These are phyloP conservation scores for Reinhardtius hippoglossoides DNA, from an alignment of 2,113 vertebrate species.

Conservation along the genomic window DNA sequence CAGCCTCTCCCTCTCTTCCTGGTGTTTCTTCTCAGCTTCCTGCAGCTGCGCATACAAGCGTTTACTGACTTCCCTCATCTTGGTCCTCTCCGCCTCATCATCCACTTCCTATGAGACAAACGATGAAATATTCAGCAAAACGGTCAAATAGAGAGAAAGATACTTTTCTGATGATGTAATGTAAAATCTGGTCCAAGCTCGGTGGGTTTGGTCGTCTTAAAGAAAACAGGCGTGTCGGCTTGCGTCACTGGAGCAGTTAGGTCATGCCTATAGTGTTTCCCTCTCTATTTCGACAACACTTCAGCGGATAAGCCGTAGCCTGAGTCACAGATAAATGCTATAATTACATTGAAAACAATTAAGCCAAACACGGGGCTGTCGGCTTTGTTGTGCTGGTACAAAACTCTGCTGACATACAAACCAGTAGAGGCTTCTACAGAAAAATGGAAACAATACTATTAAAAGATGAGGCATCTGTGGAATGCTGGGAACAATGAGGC, in stretches of 20 bases:
- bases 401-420: constrained; percentile 2
- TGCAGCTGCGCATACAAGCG: constrained; percentile 85
- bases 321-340: constrained; percentile 51
- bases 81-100: constrained; percentile 82
- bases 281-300: constrained; percentile 18
- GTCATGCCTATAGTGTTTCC: constrained; percentile 1
- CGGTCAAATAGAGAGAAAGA: not conserved
- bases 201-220: constrained; percentile 14
- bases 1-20: constrained; percentile 85
- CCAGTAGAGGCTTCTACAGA: not conserved
- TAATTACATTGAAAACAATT: constrained; percentile 20
- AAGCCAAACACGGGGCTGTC: constrained; percentile 1
- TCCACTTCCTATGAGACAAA: constrained; percentile 69
- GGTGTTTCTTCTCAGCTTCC: constrained; percentile 86
- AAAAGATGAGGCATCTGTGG: constrained; percentile 40
- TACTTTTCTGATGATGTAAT: constrained; percentile 44
- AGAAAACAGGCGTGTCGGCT: constrained; percentile 38
- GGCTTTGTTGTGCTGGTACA: constrained; percentile 5
- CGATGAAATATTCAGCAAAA: not conserved
- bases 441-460: constrained; percentile 20
- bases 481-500: constrained; percentile 53
- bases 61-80: constrained; percentile 85
- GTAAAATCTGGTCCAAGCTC: not conserved
- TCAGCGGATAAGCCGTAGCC: no score
- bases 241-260: constrained; percentile 47